Base-by-base conservation (phyloP, 53 echinoderm and acorn worm genomes). In the Pentamera pediparva region DNA sequence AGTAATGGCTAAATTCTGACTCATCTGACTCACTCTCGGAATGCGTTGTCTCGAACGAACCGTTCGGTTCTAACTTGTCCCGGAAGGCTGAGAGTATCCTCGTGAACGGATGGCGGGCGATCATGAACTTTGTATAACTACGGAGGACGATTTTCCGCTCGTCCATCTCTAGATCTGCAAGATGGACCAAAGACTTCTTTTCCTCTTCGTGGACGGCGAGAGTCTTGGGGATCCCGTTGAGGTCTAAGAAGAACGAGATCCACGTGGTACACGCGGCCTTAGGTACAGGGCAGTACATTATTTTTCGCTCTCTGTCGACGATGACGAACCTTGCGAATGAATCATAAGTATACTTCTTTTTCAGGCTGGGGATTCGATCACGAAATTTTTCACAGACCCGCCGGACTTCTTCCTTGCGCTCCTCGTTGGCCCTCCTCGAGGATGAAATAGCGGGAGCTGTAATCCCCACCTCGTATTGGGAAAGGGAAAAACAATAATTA, bases 51-150 rank as follows among this genome's bases (percentile, higher is more conserved):
- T 72, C 73, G 32, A 15, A 72, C 1, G 53, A 53, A 22, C 73
- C 73, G 19, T 72, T 72, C 18, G 73, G 73, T 35, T 72, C 52
- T 7, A 72, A 54, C 32, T 72, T 72, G 37, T 72, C 54, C 20
- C 73, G 52, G 38, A 27, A 72, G 18, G 73, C 73, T 30, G 73
- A 72, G 19, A 72, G 33, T 34, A 72, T 33, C 10, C 73, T 50
- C 3, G 73, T 72, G 4, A 72, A 34, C 19, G 73, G 73, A n/a
- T 72, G 73, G 22, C 73, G 73, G 8, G 54, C 73, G 26, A 72
- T 72, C 6, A 72, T 32, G 33, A 63, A 37, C 9, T 63, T 63
- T 15, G 63, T 63, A 35, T 37, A 63, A 63, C 37, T 63, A 35
- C 24, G 34, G 30, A 63, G 9, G 10, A 63, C 39, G 9, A 17